Evolutionary conservation across 2,113 vertebrate genomes (phyloP), one percentile per base, ranked within the genome.

Genomic region (Calidris pygmaea): DNA sequence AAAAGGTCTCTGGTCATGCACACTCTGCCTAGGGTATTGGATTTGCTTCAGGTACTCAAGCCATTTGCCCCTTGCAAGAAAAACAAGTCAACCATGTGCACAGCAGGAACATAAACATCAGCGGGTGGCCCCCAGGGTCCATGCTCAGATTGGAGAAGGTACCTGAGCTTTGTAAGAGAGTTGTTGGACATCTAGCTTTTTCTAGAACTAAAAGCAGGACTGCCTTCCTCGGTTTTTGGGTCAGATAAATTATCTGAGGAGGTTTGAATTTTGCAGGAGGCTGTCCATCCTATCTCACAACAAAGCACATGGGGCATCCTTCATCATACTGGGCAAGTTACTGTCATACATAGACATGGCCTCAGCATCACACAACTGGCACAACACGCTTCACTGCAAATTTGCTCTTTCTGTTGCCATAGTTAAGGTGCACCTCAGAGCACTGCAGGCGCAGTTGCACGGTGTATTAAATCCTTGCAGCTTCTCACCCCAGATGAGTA

Each of bases 271-370:
- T 63, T 50, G 20, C 56, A 59, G 65, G 23, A 8, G 22, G 5
- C 19, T 15, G 34, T 37, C 47, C 60, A 34, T 10, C 35, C 39
- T 3, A 2, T 23, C 30, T 70, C 22, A 15, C 56, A 26, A 5
- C 3, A 1, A 66, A 48, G 32, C 17, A 14, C n/a, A 16, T 0
- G 4, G 47, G 15, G 47, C 47, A 85, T 24, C 81, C 35, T 59
- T 62, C 37, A 4, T 43, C 43, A 2, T 7, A 22, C 34, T 0
- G 1, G 6, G 22, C 6, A 4, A 14, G 35, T 9, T 16, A 1
- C 8, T 6, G n/a, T 1, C 0, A 1, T 6, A 32, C 24, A 14
- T 2, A 35, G 32, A 10, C 8, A 71, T 14, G 35, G 45, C 52
- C 53, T 2, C 72, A 34, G 60, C 17, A 62, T 12, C 63, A 18